Evolutionary conservation across 2,797 vertebrate species (phyloP).

Genomic region (Peromyscus nudipes): DNA sequence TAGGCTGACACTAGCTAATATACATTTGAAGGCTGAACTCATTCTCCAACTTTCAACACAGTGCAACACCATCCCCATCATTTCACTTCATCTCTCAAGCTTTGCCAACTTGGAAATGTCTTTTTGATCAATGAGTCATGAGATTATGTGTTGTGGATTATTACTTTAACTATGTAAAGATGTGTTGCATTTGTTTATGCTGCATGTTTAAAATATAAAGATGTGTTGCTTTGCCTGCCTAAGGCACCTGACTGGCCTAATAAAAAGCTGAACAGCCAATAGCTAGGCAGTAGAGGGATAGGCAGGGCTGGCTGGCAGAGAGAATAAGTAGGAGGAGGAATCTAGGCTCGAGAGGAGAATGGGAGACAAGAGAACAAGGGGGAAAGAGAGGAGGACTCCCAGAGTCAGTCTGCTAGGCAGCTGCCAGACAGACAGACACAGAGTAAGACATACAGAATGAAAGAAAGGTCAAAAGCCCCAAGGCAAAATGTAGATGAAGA

Average conservation of each 20-base stretch:
- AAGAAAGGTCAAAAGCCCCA: no score
- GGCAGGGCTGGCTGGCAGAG: no score
- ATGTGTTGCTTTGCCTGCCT: neutral
- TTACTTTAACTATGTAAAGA: neutral
- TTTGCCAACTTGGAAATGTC: neutral
- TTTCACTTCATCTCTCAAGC: neutral
- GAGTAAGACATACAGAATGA: no score
- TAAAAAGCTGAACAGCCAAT: neutral
- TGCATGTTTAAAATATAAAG: neutral
- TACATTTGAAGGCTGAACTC: neutral
- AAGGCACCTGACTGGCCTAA: neutral
- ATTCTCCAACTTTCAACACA: no score
- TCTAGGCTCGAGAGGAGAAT: no score
- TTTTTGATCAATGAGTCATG: neutral
- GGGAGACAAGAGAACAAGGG: no score
- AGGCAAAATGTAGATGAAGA: no score
- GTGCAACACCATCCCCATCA: neutral
- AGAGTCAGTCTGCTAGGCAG: no score
- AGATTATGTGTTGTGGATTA: neutral
- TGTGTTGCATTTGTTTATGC: neutral
- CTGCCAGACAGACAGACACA: no score
- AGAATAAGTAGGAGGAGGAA: no score
- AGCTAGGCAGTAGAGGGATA: neutral
- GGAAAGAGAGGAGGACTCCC: no score
- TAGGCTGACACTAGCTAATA: neutral